phyloP scores from a whole-genome alignment of 1,140 invertebrate genomes.

The Tetragonula clypearis region DNA sequence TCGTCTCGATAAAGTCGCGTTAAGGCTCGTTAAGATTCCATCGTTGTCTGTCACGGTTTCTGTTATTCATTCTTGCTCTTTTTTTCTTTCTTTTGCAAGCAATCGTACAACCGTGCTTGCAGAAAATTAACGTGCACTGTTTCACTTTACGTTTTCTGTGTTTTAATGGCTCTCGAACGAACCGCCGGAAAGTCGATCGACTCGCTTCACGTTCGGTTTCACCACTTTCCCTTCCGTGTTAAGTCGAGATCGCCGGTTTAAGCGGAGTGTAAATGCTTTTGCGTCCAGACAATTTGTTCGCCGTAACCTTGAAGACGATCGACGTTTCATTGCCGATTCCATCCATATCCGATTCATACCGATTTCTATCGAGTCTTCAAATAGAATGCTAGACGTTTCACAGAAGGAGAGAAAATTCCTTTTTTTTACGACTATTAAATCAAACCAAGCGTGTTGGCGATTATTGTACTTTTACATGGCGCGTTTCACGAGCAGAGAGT shows the following conservation, averaged over 20 bases:
- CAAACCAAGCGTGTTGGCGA: too few relatives aligned
- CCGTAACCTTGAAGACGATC: neutral
- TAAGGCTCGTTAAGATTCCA: slow-evolving; percentile 31
- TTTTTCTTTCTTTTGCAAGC: neutral
- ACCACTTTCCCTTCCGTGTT: slow-evolving; percentile 59
- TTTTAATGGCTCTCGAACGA: slow-evolving; percentile 36
- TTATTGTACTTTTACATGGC: neutral
- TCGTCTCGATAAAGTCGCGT: slow-evolving; percentile 1
- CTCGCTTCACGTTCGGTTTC: slow-evolving; percentile 58
- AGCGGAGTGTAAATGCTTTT: slow-evolving; percentile 38
- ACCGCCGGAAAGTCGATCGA: slow-evolving; percentile 49
- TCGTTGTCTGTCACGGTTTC: neutral
- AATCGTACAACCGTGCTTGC: neutral
- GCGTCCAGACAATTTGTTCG: neutral
- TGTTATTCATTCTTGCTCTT: neutral
- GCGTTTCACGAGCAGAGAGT: neutral
- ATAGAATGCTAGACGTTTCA: neutral
- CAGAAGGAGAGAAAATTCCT: neutral
- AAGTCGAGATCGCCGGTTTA: slow-evolving; percentile 51
- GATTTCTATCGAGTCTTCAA: neutral
- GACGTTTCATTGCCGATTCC: neutral
- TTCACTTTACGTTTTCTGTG: slow-evolving; percentile 40
- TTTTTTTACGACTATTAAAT: neutral
- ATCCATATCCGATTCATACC: neutral
- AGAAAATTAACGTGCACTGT: slow-evolving; percentile 22